phyloP scores from a whole-genome alignment of 2,888 invertebrate genomes.

The Ophion obscuratus region DNA sequence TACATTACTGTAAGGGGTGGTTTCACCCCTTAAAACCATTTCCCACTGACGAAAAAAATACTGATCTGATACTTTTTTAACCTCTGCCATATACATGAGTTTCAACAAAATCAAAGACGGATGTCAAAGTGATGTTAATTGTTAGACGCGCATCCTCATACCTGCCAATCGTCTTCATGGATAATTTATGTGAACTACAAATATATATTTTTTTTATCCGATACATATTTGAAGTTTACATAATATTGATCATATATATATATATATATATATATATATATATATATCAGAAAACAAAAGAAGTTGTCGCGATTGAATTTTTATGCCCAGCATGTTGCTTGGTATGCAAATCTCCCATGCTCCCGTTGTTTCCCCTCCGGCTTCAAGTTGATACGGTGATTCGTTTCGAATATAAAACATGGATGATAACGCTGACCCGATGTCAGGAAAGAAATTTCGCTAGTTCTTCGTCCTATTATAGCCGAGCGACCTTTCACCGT shows the following conservation, averaged over 20 bases:
- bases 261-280: conserved; percentile 23
- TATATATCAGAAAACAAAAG: conserved; percentile 78
- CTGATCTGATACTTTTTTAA: too few relatives aligned
- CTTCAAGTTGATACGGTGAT: conserved; percentile 40
- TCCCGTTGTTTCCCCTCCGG: conserved; percentile 49
- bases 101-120: too few relatives aligned
- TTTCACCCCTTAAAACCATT: too few relatives aligned
- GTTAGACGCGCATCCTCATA: too few relatives aligned
- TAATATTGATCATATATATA: conserved; percentile 37
- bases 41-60: too few relatives aligned
- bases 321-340: conserved; percentile 79
- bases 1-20: too few relatives aligned
- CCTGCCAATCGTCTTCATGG: too few relatives aligned
- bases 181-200: neutral
- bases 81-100: too few relatives aligned
- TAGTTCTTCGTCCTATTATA: neutral
- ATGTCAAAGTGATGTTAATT: too few relatives aligned
- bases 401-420: conserved; percentile 32
- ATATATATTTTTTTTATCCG: too few relatives aligned
- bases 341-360: conserved; percentile 81
- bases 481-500: neutral
- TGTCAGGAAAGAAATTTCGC: conserved; percentile 35
- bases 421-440: conserved; percentile 56
- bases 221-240: neutral
- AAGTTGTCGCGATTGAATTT: conserved; percentile 83